phyloP scores from a whole-genome alignment of 1,140 invertebrate genomes.

The Eubasilissa regina region DNA sequence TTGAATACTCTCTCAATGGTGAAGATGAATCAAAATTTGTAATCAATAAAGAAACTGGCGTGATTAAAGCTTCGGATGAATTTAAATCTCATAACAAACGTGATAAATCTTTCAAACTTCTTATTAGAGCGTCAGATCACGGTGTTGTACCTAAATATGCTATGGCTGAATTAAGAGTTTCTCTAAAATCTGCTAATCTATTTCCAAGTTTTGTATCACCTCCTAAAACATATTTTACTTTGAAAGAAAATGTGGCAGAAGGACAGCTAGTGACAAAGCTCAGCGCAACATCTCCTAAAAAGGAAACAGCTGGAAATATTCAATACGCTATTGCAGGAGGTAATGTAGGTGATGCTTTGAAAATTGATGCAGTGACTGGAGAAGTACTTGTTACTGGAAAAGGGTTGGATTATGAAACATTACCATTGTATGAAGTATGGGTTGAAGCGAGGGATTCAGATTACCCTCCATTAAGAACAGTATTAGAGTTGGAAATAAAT shows the following conservation, averaged over 20 bases:
- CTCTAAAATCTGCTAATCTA: slow-evolving; percentile 79
- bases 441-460: slow-evolving; percentile 92
- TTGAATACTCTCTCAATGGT: slow-evolving; percentile 85
- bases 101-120: slow-evolving; percentile 78
- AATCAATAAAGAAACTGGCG: slow-evolving; percentile 85
- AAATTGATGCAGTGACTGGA: slow-evolving; percentile 85
- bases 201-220: slow-evolving; percentile 84
- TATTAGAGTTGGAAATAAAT: slow-evolving; percentile 84
- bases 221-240: slow-evolving; percentile 80
- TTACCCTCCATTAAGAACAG: slow-evolving; percentile 83
- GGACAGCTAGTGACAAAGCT: slow-evolving; percentile 82
- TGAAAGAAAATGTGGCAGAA: slow-evolving; percentile 85
- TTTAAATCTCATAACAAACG: slow-evolving; percentile 65
- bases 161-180: slow-evolving; percentile 79
- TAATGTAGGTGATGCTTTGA: slow-evolving; percentile 88
- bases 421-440: slow-evolving; percentile 91
- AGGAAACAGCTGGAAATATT: slow-evolving; percentile 77
- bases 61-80: slow-evolving; percentile 82
- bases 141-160: slow-evolving; percentile 77
- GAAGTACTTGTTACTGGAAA: slow-evolving; percentile 83
- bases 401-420: slow-evolving; percentile 91
- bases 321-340: slow-evolving; percentile 92
- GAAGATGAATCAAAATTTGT: slow-evolving; percentile 83
- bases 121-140: slow-evolving; percentile 82
- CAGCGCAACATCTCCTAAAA: slow-evolving; percentile 82